Evolutionary conservation across 2,113 vertebrate species (phyloP).

Genomic region (Xenotilapia leptura): DNA sequence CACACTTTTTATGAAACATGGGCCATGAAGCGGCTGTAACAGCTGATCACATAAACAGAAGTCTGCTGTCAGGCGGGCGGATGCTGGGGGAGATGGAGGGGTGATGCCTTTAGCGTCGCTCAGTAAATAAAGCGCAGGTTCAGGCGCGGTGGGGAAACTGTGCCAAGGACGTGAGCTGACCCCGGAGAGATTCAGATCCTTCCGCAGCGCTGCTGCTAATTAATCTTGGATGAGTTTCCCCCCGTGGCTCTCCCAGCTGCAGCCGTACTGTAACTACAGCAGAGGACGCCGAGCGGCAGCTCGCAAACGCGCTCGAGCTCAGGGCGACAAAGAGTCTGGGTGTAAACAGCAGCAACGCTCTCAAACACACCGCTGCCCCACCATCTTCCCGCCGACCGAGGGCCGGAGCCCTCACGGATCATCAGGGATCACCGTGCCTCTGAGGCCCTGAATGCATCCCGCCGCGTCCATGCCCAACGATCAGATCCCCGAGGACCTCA

Average conservation of each 20-base stretch:
- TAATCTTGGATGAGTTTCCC: slow-evolving; percentile 1
- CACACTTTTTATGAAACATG: not conserved
- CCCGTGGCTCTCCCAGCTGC: not conserved
- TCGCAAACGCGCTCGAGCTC: no score
- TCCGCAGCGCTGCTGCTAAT: not conserved
- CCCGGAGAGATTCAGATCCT: not conserved
- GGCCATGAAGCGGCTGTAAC: not conserved
- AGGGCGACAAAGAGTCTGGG: not conserved
- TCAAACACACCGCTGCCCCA: not conserved
- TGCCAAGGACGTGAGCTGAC: not conserved
- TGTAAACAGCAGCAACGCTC: not conserved
- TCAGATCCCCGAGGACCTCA: not conserved
- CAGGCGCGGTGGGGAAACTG: not conserved
- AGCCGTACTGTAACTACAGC: not conserved
- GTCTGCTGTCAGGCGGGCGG: not conserved
- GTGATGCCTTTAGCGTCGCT: not conserved
- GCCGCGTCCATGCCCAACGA: not conserved
- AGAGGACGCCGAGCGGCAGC: not conserved
- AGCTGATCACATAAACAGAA: not conserved
- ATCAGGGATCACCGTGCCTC: not conserved
- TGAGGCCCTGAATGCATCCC: not conserved
- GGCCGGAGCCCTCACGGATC: not conserved
- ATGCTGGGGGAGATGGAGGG: not conserved
- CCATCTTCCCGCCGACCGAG: not conserved
- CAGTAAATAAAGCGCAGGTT: not conserved